Base-by-base conservation (phyloP, 2,888 invertebrate species). In the Willowsia nigromaculata region DNA sequence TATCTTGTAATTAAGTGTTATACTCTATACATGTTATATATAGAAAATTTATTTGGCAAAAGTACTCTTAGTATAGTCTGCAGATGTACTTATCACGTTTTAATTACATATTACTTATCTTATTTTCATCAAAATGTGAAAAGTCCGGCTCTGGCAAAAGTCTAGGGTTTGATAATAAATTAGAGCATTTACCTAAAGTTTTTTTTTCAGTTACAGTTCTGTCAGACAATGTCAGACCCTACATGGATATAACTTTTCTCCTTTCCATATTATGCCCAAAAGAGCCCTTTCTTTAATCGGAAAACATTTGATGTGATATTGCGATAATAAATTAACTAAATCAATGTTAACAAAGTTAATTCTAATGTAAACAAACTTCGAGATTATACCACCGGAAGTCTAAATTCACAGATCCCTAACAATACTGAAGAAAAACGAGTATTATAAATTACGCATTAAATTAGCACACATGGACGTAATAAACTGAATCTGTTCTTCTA, bases 401-500 rank as follows among this genome's bases (percentile, higher is more conserved):
- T 9, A 2, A 15, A 9, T 78, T 78, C 22, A n/a, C 78, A 78
- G 78, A 78, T 78, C 78, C 22, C 25, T 33, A 68, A 33, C n/a
- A 78, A 78, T 78, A 78, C 78, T 78, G 78, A 56, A 47, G 40
- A 27, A 47, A 43, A 76, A 78, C 78, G 56, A 40, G 56, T 33
- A 78, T 33, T 78, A 78, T 18, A 56, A 7, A 30, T 56, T 33
- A 18, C 22, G 22, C 22, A 18, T 1, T 78, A 53, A 78, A 53
- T 50, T 33, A 78, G 78, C 78, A 78, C 78, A 78, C 56, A 33
- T 56, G 50, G 76, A 53, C 76, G 53, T 18, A 78, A 74, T 18
- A 78, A 78, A 78, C 78, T 15, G 30, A 78, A 56, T 53, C 30
- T 27, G 30, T 56, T 22, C 56, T 53, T 56, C 40, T 33, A 56